Evolutionary conservation across 2,888 invertebrate genomes (phyloP).

Genomic region (Dolichomitus sp.): DNA sequence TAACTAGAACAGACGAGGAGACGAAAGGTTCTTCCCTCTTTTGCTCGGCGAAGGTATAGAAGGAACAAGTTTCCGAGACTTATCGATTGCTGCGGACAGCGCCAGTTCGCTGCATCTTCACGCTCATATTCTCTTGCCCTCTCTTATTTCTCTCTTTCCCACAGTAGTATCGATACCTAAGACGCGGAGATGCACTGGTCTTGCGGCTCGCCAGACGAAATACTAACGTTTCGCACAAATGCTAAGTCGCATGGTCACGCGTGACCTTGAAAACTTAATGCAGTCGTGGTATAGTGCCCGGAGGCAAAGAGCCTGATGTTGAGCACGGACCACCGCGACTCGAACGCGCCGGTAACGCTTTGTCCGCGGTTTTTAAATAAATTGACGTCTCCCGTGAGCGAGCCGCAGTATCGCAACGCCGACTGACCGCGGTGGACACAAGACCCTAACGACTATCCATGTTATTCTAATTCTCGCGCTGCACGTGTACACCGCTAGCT

Average conservation of each 20-base stretch:
- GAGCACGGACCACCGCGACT: constrained; percentile 33
- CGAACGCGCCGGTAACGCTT: constrained; percentile 58
- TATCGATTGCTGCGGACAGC: constrained; percentile 28
- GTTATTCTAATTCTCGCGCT: neutral
- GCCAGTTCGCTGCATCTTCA: neutral
- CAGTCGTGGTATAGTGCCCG: neutral
- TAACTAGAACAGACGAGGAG: constrained; percentile 3
- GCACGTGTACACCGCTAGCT: neutral
- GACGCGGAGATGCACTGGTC: neutral
- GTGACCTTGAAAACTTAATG: constrained; percentile 21
- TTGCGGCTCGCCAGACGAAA: neutral
- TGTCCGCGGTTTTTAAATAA: constrained; percentile 78
- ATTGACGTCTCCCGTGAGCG: constrained; percentile 72
- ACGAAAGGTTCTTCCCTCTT: constrained; percentile 6
- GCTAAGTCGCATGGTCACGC: neutral
- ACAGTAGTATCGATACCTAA: neutral
- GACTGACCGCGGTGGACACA: constrained; percentile 73
- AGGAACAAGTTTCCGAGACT: constrained; percentile 4
- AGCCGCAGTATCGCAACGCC: constrained; percentile 76
- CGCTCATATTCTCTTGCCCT: neutral
- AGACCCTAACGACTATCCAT: constrained; percentile 8
- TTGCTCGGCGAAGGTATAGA: neutral
- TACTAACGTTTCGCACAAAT: neutral
- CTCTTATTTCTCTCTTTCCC: neutral
- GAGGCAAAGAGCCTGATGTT: neutral